Evolutionary conservation across 2,113 vertebrate genomes (phyloP).

Genomic region (Panthera uncia): DNA sequence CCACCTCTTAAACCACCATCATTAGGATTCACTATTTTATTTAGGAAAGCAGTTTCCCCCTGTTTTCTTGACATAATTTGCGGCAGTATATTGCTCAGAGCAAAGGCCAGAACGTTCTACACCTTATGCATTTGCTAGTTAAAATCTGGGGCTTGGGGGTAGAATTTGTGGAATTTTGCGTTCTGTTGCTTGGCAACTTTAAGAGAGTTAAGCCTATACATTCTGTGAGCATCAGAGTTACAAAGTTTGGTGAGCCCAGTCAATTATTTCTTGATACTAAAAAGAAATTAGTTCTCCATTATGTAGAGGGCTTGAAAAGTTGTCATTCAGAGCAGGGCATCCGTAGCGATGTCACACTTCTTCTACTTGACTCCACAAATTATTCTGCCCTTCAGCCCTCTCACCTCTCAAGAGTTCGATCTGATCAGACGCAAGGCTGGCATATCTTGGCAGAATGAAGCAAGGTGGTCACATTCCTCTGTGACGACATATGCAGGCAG

Average conservation of each 20-base stretch:
- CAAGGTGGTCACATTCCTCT: neutral
- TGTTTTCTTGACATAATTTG: slow-evolving; percentile 32
- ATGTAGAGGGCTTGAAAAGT: slow-evolving; percentile 40
- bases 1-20: neutral
- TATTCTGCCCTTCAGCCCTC: slow-evolving; percentile 77
- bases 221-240: slow-evolving; percentile 34
- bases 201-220: slow-evolving; percentile 65
- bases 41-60: neutral
- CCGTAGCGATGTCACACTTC: slow-evolving; percentile 31
- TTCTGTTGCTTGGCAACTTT: slow-evolving; percentile 84
- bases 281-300: slow-evolving; percentile 57
- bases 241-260: neutral
- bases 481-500: slow-evolving; percentile 65
- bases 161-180: slow-evolving; percentile 61
- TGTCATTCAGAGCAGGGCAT: neutral
- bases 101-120: slow-evolving; percentile 49
- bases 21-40: neutral
- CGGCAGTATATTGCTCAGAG: neutral
- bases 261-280: neutral
- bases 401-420: slow-evolving; percentile 72
- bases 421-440: slow-evolving; percentile 68
- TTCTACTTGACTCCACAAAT: slow-evolving; percentile 75
- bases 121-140: slow-evolving; percentile 60
- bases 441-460: slow-evolving; percentile 70
- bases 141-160: neutral